These are phyloP conservation scores for Phengaris arion DNA, from an alignment of 2,888 invertebrate genomes.

Conservation along the genomic window DNA sequence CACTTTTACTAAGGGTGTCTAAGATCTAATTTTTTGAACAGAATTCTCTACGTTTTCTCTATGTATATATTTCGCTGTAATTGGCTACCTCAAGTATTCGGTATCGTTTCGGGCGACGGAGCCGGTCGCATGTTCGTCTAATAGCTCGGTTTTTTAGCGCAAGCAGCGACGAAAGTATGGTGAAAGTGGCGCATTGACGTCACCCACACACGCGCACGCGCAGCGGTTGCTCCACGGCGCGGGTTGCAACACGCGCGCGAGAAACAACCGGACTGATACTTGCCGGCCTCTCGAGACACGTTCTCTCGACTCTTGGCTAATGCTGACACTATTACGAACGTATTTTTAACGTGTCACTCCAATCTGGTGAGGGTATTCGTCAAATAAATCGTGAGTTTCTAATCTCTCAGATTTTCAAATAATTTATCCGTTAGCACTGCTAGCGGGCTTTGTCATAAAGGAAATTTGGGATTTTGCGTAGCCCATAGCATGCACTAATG, in stretches of 20 bases:
- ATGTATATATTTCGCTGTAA: neutral
- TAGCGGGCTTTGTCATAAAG: too few species aligned
- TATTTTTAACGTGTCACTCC: neutral
- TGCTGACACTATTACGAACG: slow-evolving; percentile 12
- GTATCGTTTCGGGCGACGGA: slow-evolving; percentile 63
- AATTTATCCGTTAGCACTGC: too few species aligned
- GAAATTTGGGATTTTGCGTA: too few species aligned
- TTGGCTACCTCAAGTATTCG: slow-evolving; percentile 1
- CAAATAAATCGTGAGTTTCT: neutral
- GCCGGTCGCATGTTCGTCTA: slow-evolving; percentile 69
- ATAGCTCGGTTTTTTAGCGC: slow-evolving; percentile 74
- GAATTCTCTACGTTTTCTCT: neutral
- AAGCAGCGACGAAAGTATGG: slow-evolving; percentile 77
- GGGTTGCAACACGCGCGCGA: slow-evolving; percentile 45
- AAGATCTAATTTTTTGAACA: neutral
- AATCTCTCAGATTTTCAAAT: too few species aligned
- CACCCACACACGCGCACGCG: slow-evolving; percentile 71
- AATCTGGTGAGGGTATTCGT: neutral
- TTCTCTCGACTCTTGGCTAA: slow-evolving; percentile 61
- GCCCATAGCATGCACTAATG: too few species aligned
- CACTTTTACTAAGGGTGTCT: neutral
- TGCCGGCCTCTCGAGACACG: slow-evolving; percentile 71
- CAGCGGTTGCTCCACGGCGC: slow-evolving; percentile 54
- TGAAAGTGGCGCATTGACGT: slow-evolving; percentile 78
- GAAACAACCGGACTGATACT: slow-evolving; percentile 66